Base-by-base conservation (phyloP, 1,140 invertebrate species). In the Papilio aristodemus region DNA sequence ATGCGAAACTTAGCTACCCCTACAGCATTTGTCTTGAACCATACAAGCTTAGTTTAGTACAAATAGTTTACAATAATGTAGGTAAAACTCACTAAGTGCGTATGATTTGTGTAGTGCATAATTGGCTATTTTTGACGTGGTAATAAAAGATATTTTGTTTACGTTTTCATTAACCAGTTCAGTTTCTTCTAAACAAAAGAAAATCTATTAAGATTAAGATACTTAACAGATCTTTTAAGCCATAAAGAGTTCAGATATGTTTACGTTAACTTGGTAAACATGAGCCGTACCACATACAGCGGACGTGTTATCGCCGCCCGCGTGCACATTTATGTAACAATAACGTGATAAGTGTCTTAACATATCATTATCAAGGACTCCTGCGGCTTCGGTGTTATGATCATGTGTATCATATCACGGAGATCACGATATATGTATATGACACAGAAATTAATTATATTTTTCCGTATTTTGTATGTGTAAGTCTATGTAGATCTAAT, bases 291-390 rank as follows among this genome's bases (percentile, higher is more conserved):
- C 2, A 22, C 27, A 3, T 32, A 32, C 27, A 6, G 19, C 19
- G 9, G 22, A 22, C 27, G 27, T 50, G 9, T 43, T 50, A 50
- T 50, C 43, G 4, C 7, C 14, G 1, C 17, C 14, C 7, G 14
- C 13, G 19, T 19, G 8, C 46, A 54, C 22, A 19, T 19, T 54
- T 54, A 54, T 54, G 46, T 54, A 54, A 54, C 22, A 46, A 17
- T 19, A 22, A 54, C 19, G 3, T 50, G 46, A 22, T 54, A 54
- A 22, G 10, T 22, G 4, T 54, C 46, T 22, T 5, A 22, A 9
- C 46, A 25, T 54, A 54, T 54, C 46, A 54, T 25, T 54, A 54
- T 54, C 46, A 54, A 54, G 46, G 46, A 54, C 19, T 25, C 22
- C 10, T 54, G 46, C 22, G 46, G 46, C 46, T 11, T 22, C 46